These are phyloP conservation scores for Uria lomvia DNA, from an alignment of 2,113 vertebrate genomes.

Conservation along the genomic window DNA sequence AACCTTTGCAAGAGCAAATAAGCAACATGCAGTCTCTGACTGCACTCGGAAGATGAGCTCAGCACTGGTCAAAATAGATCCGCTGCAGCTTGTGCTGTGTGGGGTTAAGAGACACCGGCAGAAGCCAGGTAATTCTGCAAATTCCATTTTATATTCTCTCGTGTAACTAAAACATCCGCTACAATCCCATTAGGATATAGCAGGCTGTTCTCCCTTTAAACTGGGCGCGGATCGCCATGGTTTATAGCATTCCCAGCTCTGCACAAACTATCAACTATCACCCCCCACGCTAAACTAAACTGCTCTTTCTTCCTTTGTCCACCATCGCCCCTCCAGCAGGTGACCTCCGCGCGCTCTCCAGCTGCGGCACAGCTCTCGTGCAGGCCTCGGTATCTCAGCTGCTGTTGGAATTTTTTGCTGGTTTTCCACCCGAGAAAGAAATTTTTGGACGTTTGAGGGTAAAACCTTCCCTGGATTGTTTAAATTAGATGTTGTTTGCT, in stretches of 20 bases:
- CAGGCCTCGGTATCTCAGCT: rapidly evolving
- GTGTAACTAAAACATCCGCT: not conserved
- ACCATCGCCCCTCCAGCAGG: not conserved
- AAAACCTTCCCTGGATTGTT: not conserved
- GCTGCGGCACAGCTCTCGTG: not conserved
- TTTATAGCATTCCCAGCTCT: not conserved
- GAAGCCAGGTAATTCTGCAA: not conserved
- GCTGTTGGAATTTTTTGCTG: not conserved
- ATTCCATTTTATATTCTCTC: not conserved
- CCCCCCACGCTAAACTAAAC: not conserved
- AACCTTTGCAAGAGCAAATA: not conserved
- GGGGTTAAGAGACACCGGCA: not conserved
- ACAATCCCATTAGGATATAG: not conserved
- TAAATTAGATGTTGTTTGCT: not conserved
- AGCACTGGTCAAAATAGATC: not conserved
- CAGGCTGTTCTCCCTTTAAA: not conserved
- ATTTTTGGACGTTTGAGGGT: not conserved
- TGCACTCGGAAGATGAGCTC: not conserved
- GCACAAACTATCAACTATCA: not conserved
- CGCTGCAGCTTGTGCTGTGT: not conserved
- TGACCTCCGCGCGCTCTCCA: not conserved
- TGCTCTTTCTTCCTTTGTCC: not conserved
- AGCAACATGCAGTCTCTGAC: not conserved
- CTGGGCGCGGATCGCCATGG: not conserved
- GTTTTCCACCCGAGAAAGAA: not conserved